Evolutionary conservation across 64 coral and sea anemone genomes (phyloP).

Genomic region (Catalaphyllia jardinei): DNA sequence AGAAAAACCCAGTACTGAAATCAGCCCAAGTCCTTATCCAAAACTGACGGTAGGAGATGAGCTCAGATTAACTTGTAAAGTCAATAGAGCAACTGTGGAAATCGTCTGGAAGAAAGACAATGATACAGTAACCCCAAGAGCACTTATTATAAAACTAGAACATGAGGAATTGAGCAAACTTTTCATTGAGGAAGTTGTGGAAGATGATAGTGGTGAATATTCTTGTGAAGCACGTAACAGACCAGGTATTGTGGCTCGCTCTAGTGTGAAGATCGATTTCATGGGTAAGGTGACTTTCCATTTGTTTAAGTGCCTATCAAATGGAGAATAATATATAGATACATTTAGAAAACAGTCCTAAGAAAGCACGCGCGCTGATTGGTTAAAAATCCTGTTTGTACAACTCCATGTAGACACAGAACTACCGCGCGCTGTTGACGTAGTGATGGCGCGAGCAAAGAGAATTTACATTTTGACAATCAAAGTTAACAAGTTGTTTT

Average conservation of each 20-base stretch:
- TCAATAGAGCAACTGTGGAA: neutral
- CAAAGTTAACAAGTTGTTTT: no score
- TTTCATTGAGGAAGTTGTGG: neutral
- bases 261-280: neutral
- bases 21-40: neutral
- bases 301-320: no score
- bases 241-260: neutral
- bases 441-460: no score
- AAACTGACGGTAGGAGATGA: neutral
- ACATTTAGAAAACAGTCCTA: no score
- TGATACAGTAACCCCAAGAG: neutral
- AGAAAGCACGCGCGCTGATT: no score
- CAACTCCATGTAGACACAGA: no score
- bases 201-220: conserved; percentile 1
- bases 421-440: no score
- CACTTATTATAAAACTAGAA: neutral
- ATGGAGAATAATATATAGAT: no score
- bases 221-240: neutral
- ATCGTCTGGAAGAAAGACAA: neutral
- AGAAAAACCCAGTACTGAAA: neutral
- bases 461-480: no score
- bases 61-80: neutral
- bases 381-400: no score
- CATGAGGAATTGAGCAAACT: neutral
- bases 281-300: neutral